These are phyloP conservation scores for Hypsibius dujardini DNA, from an alignment of 1,140 invertebrate genomes.

Conservation along the genomic window DNA sequence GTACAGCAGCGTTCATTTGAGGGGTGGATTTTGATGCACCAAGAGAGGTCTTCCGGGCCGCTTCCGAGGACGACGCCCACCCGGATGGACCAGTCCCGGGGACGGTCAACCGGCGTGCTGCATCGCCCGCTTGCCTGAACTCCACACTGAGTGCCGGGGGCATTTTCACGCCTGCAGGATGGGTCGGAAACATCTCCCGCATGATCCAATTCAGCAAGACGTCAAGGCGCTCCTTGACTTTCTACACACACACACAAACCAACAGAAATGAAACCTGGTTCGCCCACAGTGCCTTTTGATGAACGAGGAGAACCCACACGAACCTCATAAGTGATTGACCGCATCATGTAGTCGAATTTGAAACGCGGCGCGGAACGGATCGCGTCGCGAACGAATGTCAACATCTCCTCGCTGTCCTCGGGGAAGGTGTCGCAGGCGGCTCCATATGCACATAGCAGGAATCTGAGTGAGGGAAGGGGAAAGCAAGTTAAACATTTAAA, in stretches of 20 bases:
- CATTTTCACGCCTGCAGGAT: no score
- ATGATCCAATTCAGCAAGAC: neutral
- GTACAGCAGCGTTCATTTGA: no score
- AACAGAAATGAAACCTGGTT: neutral
- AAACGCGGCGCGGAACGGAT: constrained; percentile 65
- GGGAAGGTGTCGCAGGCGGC: neutral
- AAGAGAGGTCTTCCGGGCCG: no score
- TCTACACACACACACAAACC: neutral
- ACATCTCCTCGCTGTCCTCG: constrained; percentile 94
- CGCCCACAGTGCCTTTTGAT: neutral
- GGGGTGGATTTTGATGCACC: no score
- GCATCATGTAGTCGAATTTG: constrained; percentile 98
- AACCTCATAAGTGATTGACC: constrained; percentile 60
- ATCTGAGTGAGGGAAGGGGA: constrained; percentile 81
- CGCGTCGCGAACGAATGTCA: constrained; percentile 80
- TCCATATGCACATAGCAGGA: neutral
- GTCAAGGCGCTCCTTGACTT: constrained; percentile 2
- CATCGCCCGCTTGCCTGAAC: no score
- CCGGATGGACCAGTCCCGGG: no score
- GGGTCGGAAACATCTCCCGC: no score
- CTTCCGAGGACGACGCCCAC: no score
- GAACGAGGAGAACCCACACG: neutral
- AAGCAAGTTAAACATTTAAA: constrained; percentile 75
- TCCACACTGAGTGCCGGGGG: no score
- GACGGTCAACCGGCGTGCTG: no score